Evolutionary conservation across 30 jellyfish, hydroid and myxozoan genomes (phyloP).

Genomic region (Sanderia malayensis): DNA sequence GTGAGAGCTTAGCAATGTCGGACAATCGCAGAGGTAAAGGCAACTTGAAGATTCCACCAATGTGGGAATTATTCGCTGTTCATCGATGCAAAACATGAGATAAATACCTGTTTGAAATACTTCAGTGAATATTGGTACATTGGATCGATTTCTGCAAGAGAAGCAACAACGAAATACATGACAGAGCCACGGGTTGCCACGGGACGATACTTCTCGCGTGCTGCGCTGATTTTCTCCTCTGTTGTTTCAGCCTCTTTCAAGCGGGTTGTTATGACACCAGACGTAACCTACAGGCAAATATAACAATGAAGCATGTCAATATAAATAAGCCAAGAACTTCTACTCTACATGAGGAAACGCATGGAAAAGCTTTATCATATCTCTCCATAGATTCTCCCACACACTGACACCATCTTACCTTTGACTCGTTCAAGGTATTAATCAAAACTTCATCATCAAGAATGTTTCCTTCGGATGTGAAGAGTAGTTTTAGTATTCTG

Average conservation of each 20-base stretch:
- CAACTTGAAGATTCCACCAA: too few species aligned
- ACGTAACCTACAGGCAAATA: constrained; percentile 67
- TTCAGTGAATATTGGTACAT: constrained; percentile 93
- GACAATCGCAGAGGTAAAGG: too few species aligned
- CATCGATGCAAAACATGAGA: too few species aligned
- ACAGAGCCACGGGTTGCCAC: constrained; percentile 98
- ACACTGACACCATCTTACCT: constrained; percentile 61
- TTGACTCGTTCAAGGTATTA: constrained; percentile 89
- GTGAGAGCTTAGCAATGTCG: too few species aligned
- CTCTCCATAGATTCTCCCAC: too few species aligned
- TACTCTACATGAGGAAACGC: too few species aligned
- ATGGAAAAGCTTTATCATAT: too few species aligned
- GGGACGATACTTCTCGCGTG: constrained; percentile 93
- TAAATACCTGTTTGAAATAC: constrained; percentile 81
- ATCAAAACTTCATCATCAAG: constrained; percentile 94
- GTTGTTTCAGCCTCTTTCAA: constrained; percentile 94
- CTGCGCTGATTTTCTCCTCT: constrained; percentile 89
- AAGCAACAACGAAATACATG: constrained; percentile 91
- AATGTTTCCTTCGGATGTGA: constrained; percentile 89
- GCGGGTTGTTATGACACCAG: constrained; percentile 93
- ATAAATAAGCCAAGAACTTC: too few species aligned
- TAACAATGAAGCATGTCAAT: too few species aligned
- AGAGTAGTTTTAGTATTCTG: constrained; percentile 82
- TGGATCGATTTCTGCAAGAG: constrained; percentile 94
- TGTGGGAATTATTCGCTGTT: too few species aligned